Base-by-base conservation (phyloP, 2,888 invertebrate genomes). In the Linyphia triangularis region DNA sequence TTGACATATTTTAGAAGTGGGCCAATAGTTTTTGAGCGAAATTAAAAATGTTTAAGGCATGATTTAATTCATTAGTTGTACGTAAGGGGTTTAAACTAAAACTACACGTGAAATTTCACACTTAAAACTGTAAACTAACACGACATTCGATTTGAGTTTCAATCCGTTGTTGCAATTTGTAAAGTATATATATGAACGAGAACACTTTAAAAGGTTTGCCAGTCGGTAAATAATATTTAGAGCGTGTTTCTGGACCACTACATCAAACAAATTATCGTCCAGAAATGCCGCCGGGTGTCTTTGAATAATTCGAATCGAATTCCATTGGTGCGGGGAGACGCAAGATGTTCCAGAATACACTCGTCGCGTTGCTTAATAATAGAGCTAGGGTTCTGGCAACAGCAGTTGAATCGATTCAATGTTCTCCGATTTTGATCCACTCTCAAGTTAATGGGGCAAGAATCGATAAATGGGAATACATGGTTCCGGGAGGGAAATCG, bases 371-470 rank as follows among this genome's bases (percentile, higher is more conserved):
- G 43, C 43, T 43, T 43, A 13, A 73, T 57, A 73, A 57, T 33
- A 73, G 59, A 9, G 22, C 33, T 40, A 24, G 26, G 61, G n/a
- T 77, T 37, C 77, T 63, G 63, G 40, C 77, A 61, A 24, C 59
- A 40, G 37, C 33, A 6, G 24, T 59, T 16, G 37, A 70, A 82
- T 82, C 81, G 81, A 77, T 77, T 77, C 77, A 77, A 19, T 63
- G 77, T 77, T 77, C 51, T 77, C 40, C 63, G 63, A 82, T 82
- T 82, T 61, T 22, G 70, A 70, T 70, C 40, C 81, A 70, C 81
- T 70, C 81, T 59, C 26, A 61, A 82, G 59, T 82, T 82, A 82
- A 82, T 82, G 81, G 70, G 81, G 40, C 81, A 70, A 13, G 40
- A 82, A 82, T 82, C 70, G 70, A 82, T 82, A 82, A 51, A 70